phyloP scores from a whole-genome alignment of 2,797 vertebrate genomes.

The Diceros bicornis region DNA sequence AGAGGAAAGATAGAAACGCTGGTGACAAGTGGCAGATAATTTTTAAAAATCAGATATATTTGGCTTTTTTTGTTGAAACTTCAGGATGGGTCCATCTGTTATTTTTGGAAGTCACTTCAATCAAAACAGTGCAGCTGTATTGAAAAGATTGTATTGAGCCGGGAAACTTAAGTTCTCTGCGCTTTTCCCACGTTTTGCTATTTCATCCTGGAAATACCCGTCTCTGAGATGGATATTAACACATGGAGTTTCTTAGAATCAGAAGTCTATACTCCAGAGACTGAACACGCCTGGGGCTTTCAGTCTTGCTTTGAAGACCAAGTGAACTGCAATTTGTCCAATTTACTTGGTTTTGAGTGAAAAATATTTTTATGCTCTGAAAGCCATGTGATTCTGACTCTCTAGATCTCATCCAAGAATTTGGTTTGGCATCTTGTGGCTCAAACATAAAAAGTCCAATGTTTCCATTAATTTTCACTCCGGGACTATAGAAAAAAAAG shows the following conservation, averaged over 20 bases:
- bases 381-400: neutral
- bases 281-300: neutral
- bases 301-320: neutral
- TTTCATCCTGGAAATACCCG: conserved; percentile 39
- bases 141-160: neutral
- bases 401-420: conserved; percentile 62
- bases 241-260: neutral
- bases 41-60: neutral
- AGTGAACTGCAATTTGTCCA: neutral
- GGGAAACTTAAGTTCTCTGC: neutral
- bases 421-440: conserved; percentile 57
- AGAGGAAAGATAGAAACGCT: neutral
- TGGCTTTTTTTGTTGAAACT: neutral
- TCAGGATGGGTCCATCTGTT: conserved; percentile 16
- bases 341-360: neutral
- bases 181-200: neutral
- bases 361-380: neutral
- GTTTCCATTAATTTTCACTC: conserved; percentile 67
- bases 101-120: neutral
- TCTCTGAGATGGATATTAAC: neutral
- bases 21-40: conserved; percentile 15
- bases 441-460: conserved; percentile 60
- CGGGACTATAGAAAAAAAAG: neutral
- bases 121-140: neutral
- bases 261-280: neutral